A percentile compares a stretch with the other conserved stretches of the same genome.
Conservation (phyloP, 2,113 vertebrate species). For the Gasterosteus aculeatus region DNA sequence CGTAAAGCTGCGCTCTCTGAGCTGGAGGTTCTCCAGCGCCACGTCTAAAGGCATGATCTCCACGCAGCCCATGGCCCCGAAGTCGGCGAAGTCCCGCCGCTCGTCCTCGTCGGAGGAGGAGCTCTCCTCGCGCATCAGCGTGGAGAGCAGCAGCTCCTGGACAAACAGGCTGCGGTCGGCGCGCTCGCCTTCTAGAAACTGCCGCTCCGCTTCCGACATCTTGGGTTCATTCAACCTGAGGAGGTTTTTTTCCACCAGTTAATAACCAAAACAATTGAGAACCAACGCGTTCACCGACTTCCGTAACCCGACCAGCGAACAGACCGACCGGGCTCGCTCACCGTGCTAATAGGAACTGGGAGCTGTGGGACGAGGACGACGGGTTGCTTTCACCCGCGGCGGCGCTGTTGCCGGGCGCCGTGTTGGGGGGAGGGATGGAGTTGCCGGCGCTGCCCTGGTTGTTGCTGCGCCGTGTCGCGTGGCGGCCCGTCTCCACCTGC, state of each 20-base stretch:
- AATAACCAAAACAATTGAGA: too few species aligned
- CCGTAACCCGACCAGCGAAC: background rate
- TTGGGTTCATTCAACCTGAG: conserved; percentile 94
- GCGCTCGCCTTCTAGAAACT: conserved; percentile 92
- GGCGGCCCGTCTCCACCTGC: conserved; percentile 94
- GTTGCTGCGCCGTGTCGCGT: conserved; percentile 88
- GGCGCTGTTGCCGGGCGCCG: conserved; percentile 85
- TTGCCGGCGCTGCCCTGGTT: conserved; percentile 90
- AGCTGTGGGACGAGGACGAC: conserved; percentile 88
- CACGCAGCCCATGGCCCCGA: conserved; percentile 99
- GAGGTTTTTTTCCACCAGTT: too few species aligned
- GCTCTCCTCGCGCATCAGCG: conserved; percentile 96
- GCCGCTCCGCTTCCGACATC: conserved; percentile 95
- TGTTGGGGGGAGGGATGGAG: conserved; percentile 87
- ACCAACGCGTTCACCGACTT: background rate
- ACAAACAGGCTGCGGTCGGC: conserved; percentile 98
- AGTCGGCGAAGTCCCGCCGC: conserved; percentile 94
- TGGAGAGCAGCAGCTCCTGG: conserved; percentile 97
- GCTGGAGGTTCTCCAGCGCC: conserved; percentile 99
- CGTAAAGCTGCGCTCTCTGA: conserved; percentile 93
- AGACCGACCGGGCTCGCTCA: conserved; percentile 61
- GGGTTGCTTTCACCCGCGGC: conserved; percentile 87
- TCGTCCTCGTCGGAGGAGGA: conserved; percentile 99
- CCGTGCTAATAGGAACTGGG: conserved; percentile 98
- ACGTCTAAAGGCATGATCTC: conserved; percentile 99